Conservation (phyloP, 1,140 invertebrate genomes). For the Cepaea nemoralis region DNA sequence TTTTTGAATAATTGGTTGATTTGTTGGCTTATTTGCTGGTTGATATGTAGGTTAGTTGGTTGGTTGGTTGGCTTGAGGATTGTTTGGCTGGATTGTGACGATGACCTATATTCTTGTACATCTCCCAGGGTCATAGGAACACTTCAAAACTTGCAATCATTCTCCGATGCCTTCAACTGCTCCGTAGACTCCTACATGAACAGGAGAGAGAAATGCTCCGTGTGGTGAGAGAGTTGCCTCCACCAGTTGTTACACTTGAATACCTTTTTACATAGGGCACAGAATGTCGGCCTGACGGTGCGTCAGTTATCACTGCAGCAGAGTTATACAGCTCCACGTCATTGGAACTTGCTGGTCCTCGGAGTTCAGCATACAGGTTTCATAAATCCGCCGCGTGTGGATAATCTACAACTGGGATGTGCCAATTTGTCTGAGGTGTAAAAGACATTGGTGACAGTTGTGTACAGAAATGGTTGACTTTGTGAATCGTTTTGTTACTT, state of each 20-base stretch:
- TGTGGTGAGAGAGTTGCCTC: slow-evolving; percentile 57
- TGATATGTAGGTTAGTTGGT: background rate
- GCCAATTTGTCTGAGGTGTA: background rate
- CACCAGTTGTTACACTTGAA: background rate
- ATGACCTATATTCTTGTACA: too few relatives aligned
- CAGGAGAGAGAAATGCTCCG: slow-evolving; percentile 60
- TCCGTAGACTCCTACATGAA: slow-evolving; percentile 69
- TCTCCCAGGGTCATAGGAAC: slow-evolving; percentile 65
- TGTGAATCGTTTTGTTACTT: too few relatives aligned
- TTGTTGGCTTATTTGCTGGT: background rate
- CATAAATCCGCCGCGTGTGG: background rate
- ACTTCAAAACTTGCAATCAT: slow-evolving; percentile 65
- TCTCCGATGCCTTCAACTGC: slow-evolving; percentile 71
- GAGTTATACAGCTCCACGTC: background rate
- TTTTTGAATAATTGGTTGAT: background rate
- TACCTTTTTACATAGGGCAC: background rate
- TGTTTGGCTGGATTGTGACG: too few relatives aligned
- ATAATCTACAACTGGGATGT: background rate
- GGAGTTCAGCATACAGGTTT: background rate
- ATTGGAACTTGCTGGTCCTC: background rate
- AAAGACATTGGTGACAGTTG: background rate
- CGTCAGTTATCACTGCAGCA: background rate
- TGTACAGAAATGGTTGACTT: too few relatives aligned
- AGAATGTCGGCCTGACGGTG: background rate
- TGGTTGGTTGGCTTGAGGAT: background rate